Conservation (phyloP, 2,113 vertebrate species). For the Podocnemis expansa region DNA sequence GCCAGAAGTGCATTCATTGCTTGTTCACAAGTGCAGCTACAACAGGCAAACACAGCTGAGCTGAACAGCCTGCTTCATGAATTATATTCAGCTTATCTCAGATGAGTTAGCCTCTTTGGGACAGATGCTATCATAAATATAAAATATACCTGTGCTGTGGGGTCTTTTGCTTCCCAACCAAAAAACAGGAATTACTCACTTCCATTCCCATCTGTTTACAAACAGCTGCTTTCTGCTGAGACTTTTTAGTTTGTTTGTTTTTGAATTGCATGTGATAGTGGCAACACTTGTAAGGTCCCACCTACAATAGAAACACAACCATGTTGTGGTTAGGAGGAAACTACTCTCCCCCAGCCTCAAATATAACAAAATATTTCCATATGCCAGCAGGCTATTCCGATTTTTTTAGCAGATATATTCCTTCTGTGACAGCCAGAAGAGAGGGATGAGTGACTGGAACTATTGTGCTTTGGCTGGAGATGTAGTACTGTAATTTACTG, state of each 20-base stretch:
- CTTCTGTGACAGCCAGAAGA: neutral
- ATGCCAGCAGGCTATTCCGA: fast-evolving
- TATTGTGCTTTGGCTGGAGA: fast-evolving
- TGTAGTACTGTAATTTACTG: fast-evolving
- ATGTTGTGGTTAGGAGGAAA: neutral
- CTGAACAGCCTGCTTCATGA: neutral
- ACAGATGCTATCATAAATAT: neutral
- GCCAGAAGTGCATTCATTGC: constrained; percentile 72
- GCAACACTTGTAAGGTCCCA: neutral
- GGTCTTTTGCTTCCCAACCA: neutral
- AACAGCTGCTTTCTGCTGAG: neutral
- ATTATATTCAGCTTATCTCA: neutral
- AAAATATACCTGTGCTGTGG: neutral
- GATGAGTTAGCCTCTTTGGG: neutral
- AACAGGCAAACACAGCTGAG: neutral
- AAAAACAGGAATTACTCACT: neutral
- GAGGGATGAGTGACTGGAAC: fast-evolving
- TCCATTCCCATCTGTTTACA: neutral
- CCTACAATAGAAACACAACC: neutral
- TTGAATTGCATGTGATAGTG: neutral
- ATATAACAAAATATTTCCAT: neutral
- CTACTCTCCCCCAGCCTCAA: neutral
- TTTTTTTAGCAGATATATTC: fast-evolving
- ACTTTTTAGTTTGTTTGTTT: neutral
- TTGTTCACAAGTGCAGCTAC: neutral